Evolutionary conservation across 2,888 invertebrate genomes (phyloP).

Genomic region (Drosophila picticornis): DNA sequence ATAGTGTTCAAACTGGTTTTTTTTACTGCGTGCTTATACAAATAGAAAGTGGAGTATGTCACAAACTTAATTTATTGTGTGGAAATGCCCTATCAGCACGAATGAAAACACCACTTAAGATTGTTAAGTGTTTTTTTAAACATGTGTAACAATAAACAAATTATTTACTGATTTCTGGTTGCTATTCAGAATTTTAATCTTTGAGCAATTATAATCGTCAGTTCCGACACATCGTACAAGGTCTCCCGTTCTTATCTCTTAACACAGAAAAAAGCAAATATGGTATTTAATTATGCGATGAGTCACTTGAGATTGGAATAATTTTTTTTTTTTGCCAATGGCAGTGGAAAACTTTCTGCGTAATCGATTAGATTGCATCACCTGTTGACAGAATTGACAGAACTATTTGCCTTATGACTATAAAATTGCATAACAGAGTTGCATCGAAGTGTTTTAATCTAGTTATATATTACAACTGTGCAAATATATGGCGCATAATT

Average conservation of each 20-base stretch:
- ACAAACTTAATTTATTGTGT: constrained; percentile 2
- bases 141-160: not conserved
- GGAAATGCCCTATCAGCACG: constrained; percentile 13
- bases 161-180: constrained; percentile 4
- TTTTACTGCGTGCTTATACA: not conserved
- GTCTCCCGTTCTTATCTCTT: constrained; percentile 12
- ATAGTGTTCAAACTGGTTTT: not conserved
- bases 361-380: constrained; percentile 33
- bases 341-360: constrained; percentile 36
- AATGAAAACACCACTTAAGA: constrained; percentile 17
- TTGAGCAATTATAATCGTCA: not conserved
- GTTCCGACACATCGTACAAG: constrained; percentile 4
- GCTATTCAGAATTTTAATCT: constrained; percentile 1
- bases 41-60: not conserved
- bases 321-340: not conserved
- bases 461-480: constrained; percentile 36
- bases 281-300: not conserved
- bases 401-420: constrained; percentile 26
- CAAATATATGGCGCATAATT: constrained; percentile 27
- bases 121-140: constrained; percentile 1
- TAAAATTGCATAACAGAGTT: constrained; percentile 27
- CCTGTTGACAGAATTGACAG: not conserved
- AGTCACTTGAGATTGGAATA: constrained; percentile 27
- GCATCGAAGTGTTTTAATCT: not conserved
- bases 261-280: constrained; percentile 4